Base-by-base conservation (phyloP, 2,888 invertebrate species). In the Synergus umbraculus region DNA sequence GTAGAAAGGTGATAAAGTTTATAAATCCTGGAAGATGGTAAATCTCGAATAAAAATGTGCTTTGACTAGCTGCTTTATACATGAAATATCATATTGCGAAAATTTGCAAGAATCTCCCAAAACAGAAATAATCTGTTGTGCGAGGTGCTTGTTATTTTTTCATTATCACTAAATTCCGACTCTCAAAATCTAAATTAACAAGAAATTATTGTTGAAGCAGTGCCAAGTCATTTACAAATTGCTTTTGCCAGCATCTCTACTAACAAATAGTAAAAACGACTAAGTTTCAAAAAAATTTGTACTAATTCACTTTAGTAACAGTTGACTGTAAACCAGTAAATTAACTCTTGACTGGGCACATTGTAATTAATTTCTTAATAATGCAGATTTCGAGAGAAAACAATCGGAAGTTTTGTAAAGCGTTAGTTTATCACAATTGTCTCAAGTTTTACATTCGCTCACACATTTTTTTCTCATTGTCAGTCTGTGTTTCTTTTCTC, bases 401-500 rank as follows among this genome's bases (percentile, higher is more conserved):
- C 18, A 54, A 73, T 73, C 73, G 73, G 49, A 73, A 73, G 73
- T 73, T n/a, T 73, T 54, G 73, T 73, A 73, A 73, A 73, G 73
- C 73, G 54, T 73, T 41, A 73, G 29, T n/a, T 73, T 73, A 73
- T 73, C 73, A 73, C 73, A 73, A 73, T 54, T 73, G 43, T n/a
- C 41, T 43, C 43, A 66, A 29, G 29, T 18, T 15, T n/a, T 12
- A 37, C 37, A 22, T 73, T 15, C 41, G 12, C 54, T 41, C 73
- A 54, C 49, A 54, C 73, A 73, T 7, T 46, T 67, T n/a, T n/a
- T 64, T 76, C 22, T 22, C 79, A 79, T 64, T 76, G 0, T 22
- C 79, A 79, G 77, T 83, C 81, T 81, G 69, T 81, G 54, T 80
- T 78, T 78, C 76, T 78, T 81, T 69, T 79, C 77, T 78, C 77